Evolutionary conservation across 1,140 invertebrate genomes (phyloP).

Genomic region (Drosophila bipectinata): DNA sequence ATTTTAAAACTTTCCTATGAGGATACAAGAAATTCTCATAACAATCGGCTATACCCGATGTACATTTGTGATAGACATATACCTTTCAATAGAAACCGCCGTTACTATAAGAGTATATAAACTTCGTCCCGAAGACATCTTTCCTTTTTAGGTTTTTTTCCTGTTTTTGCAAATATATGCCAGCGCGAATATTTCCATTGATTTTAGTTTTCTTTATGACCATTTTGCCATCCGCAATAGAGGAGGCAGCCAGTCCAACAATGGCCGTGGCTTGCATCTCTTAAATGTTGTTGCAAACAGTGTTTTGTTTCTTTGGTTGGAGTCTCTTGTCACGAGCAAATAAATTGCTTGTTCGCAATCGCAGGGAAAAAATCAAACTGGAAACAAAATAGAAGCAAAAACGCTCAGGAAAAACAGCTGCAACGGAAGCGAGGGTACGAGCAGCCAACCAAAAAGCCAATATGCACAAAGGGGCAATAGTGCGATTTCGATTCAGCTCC

Average conservation of each 20-base stretch:
- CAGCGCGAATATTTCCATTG: conserved; percentile 76
- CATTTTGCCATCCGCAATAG: conserved; percentile 35
- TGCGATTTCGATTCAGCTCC: conserved; percentile 18
- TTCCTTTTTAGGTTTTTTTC: conserved; percentile 5
- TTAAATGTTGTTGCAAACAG: conserved; percentile 50
- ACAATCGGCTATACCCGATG: no score
- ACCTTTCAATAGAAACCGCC: no score
- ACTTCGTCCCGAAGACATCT: no score
- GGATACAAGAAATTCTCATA: no score
- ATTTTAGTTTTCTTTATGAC: conserved; percentile 75
- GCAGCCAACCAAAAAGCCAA: conserved; percentile 39
- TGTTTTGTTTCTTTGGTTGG: conserved; percentile 17
- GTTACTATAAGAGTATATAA: no score
- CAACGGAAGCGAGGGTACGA: conserved; percentile 16
- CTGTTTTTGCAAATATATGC: conserved; percentile 63
- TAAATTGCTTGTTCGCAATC: conserved; percentile 56
- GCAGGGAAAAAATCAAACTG: conserved; percentile 22
- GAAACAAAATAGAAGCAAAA: background rate
- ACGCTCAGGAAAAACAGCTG: conserved; percentile 24
- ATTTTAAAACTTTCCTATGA: no score
- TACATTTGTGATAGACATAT: no score
- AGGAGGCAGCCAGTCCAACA: conserved; percentile 1
- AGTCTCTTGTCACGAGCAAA: conserved; percentile 55
- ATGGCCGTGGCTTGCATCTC: conserved; percentile 46
- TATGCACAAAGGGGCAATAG: conserved; percentile 30